These are phyloP conservation scores for Brenthis daphne DNA, from an alignment of 2,888 invertebrate genomes.

Conservation along the genomic window DNA sequence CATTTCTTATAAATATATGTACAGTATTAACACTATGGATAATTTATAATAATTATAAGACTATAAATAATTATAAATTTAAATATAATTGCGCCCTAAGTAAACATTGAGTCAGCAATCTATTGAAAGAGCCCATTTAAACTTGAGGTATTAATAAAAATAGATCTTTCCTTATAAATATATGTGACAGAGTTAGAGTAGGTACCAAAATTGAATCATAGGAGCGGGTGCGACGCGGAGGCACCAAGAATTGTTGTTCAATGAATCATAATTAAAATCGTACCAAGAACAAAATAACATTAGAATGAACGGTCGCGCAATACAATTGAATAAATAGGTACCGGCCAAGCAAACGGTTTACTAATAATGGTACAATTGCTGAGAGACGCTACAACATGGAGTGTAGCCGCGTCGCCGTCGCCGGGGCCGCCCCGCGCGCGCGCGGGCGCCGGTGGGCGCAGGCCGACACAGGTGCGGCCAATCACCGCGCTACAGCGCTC, in stretches of 20 bases:
- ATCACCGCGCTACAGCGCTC: slow-evolving; percentile 54
- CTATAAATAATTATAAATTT: not conserved
- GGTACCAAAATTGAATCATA: slow-evolving; percentile 16
- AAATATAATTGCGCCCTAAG: slow-evolving; percentile 4
- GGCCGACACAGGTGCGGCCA: slow-evolving; percentile 66
- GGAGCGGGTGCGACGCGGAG: slow-evolving; percentile 8
- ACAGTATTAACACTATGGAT: too few species aligned
- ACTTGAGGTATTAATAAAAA: slow-evolving; percentile 16
- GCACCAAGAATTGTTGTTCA: slow-evolving; percentile 17
- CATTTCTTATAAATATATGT: too few species aligned
- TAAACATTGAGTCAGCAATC: slow-evolving; percentile 21
- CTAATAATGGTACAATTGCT: slow-evolving; percentile 42
- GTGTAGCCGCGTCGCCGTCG: slow-evolving; percentile 41
- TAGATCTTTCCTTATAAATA: slow-evolving; percentile 19
- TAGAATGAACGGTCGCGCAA: slow-evolving; percentile 10
- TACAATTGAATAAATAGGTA: slow-evolving; percentile 21
- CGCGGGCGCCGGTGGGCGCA: slow-evolving; percentile 40
- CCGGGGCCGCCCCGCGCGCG: slow-evolving; percentile 32
- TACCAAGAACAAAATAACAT: slow-evolving; percentile 8
- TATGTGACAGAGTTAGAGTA: slow-evolving; percentile 4
- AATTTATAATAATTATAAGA: too few species aligned
- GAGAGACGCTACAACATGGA: slow-evolving; percentile 53
- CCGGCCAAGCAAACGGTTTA: slow-evolving; percentile 18
- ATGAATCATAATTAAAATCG: slow-evolving; percentile 31
- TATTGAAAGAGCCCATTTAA: slow-evolving; percentile 14